Conservation (phyloP, 1,140 invertebrate species). For the Hylaeus anthracinus region DNA sequence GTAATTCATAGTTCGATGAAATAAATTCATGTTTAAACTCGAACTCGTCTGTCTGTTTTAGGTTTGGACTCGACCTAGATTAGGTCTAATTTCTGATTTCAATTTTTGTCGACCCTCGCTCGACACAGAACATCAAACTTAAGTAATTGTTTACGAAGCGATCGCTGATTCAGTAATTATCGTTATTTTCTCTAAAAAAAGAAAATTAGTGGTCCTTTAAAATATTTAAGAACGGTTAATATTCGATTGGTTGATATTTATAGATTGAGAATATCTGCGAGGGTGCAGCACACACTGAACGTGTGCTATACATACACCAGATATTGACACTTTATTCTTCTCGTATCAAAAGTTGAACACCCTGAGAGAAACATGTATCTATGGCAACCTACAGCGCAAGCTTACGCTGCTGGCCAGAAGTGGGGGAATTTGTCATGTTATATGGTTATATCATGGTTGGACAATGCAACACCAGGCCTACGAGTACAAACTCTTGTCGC, state of each 20-base stretch:
- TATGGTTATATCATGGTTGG: constrained; percentile 3
- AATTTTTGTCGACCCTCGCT: no score
- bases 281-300: not conserved
- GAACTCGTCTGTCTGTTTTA: no score
- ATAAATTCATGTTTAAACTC: no score
- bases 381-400: constrained; percentile 3
- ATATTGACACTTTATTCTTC: not conserved
- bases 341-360: not conserved
- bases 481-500: not conserved
- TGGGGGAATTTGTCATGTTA: constrained; percentile 1
- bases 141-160: no score
- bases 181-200: not conserved
- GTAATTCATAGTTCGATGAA: no score
- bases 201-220: no score
- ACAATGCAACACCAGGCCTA: not conserved
- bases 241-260: not conserved
- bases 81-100: no score
- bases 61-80: no score
- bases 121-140: no score
- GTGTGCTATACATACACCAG: no score
- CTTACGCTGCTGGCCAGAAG: not conserved
- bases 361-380: not conserved
- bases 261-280: not conserved
- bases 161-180: no score
- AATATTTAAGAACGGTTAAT: not conserved